A percentile compares a stretch with the other conserved stretches of the same genome.
Conservation (phyloP, 2,888 invertebrate genomes). For the Colostygia pectinataria region DNA sequence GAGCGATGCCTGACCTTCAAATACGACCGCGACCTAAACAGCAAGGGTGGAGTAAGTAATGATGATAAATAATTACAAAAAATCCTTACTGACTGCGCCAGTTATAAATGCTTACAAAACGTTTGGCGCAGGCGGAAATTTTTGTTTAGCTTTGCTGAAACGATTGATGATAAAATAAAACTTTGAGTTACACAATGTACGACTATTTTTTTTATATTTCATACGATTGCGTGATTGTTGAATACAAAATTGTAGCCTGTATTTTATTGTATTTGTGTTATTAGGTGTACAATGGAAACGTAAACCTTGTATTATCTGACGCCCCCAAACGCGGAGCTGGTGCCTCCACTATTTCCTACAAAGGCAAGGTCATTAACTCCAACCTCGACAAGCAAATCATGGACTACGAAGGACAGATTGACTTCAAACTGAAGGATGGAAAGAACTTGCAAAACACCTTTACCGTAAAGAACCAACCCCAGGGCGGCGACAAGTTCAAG, state of each 20-base stretch:
- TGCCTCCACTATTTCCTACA: constrained; percentile 61
- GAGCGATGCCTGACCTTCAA: constrained; percentile 67
- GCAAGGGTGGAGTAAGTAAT: constrained; percentile 12
- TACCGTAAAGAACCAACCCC: constrained; percentile 54
- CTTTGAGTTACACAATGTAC: too few species aligned
- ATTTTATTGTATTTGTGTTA: neutral
- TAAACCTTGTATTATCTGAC: constrained; percentile 56
- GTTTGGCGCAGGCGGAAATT: too few species aligned
- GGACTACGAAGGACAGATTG: constrained; percentile 62
- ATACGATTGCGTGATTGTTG: too few species aligned
- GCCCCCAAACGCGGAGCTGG: constrained; percentile 62
- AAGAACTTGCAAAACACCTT: constrained; percentile 58
- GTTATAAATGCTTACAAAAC: too few species aligned
- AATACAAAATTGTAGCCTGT: too few species aligned
- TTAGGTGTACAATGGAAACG: constrained; percentile 60
- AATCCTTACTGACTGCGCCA: too few species aligned
- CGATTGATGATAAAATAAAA: too few species aligned
- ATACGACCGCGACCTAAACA: constrained; percentile 54
- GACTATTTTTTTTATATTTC: neutral
- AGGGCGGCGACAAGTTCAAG: constrained; percentile 56
- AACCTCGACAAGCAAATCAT: constrained; percentile 54
- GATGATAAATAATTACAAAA: neutral
- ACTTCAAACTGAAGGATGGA: constrained; percentile 62
- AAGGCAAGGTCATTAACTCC: constrained; percentile 56
- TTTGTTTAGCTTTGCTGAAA: too few species aligned